Evolutionary conservation across 2,113 vertebrate genomes (phyloP), one percentile per base, ranked within the genome.

Genomic region (Larimichthys crocea): DNA sequence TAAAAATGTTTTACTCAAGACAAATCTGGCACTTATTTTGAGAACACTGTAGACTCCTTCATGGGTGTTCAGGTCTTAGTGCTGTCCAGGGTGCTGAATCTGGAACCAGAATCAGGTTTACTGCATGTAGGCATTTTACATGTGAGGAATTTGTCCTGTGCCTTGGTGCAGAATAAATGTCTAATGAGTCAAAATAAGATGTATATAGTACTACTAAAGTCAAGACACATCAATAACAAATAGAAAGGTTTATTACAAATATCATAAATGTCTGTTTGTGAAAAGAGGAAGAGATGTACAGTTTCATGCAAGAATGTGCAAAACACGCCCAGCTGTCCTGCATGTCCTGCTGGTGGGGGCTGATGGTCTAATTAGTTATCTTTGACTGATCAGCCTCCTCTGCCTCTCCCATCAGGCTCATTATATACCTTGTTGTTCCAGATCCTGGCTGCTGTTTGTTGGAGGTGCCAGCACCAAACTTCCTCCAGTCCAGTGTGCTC

Each of bases 61-160:
- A 15, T 29, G 56, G 10, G n/a, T 15, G 3, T 31, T 55, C 10
- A n/a, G 57, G 22, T 62, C 24, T 62, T 2, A 3, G 22, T 53
- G 31, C 76, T 78, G 76, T 61, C 65, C 56, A 61, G n/a, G 46
- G 75, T 68, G 26, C 64, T 68, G 55, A 56, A 67, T 59, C 74
- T 17, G 26, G 22, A 55, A 24, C 14, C 53, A 24, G n/a, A 56
- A 56, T 12, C 53, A 14, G 53, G n/a, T 56, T 24, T 22, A 14
- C 3, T 22, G 35, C 35, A 53, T n/a, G 20, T 56, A 24, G 4
- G n/a, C 14, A 12, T 24, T 24, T 24, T 22, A 56, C 11, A 24
- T 56, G 2, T 22, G 24, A 14, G 20, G 20, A 10, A 53, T n/a
- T 11, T n/a, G 53, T 14, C 20, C 22, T 55, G 11, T 56, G 24